phyloP scores from a whole-genome alignment of 2,797 vertebrate species.

The Atherinosoma microstoma region DNA sequence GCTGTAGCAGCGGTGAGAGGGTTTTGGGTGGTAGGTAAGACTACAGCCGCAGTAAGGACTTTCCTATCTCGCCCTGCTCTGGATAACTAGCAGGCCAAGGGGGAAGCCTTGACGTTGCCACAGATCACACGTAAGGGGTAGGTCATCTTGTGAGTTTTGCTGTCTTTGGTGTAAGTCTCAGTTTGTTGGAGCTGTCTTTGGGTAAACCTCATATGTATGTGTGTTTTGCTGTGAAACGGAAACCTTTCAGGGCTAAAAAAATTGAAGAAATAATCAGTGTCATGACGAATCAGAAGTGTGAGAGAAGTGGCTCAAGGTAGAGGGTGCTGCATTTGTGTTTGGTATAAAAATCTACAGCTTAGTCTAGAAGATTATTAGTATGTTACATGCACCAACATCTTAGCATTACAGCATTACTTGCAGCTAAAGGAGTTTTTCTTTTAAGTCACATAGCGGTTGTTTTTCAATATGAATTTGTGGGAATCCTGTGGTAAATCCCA shows the following conservation, averaged over 20 bases:
- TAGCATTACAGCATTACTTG: constrained; percentile 19
- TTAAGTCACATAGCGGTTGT: constrained; percentile 29
- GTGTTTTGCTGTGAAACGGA: constrained; percentile 32
- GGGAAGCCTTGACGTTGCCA: constrained; percentile 68
- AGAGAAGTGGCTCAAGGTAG: constrained; percentile 26
- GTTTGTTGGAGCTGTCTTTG: constrained; percentile 26
- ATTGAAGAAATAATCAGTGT: constrained; percentile 51
- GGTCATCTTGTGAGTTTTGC: constrained; percentile 59
- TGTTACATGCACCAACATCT: constrained; percentile 16
- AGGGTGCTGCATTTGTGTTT: constrained; percentile 31
- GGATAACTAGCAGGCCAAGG: constrained; percentile 79
- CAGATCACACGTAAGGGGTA: constrained; percentile 82
- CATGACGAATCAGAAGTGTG: constrained; percentile 33
- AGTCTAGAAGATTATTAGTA: constrained; percentile 41
- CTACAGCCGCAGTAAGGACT: constrained; percentile 78
- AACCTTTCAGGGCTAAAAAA: constrained; percentile 47
- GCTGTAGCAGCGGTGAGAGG: constrained; percentile 90
- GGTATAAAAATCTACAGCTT: constrained; percentile 29
- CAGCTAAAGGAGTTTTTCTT: constrained; percentile 45
- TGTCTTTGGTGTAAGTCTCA: constrained; percentile 19
- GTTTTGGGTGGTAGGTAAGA: constrained; percentile 87
- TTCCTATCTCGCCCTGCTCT: constrained; percentile 75
- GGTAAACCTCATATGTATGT: constrained; percentile 29
- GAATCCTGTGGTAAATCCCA: constrained; percentile 47
- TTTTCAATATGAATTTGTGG: constrained; percentile 46